Base-by-base conservation (phyloP, 2,113 vertebrate genomes). In the Stegastes partitus region DNA sequence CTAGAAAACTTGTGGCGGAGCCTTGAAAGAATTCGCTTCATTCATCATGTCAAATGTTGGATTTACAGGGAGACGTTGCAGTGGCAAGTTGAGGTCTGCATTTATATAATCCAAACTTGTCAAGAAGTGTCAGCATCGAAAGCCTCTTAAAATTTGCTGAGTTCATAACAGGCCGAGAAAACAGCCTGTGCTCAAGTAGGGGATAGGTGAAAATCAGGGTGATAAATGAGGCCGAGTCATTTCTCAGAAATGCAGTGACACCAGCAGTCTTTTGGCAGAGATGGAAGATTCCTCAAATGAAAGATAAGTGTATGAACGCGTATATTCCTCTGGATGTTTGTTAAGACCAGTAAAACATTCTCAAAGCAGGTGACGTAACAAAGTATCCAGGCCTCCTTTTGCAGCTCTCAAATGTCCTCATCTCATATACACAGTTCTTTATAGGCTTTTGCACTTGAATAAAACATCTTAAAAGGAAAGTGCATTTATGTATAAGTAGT, bases 111-210 rank as follows among this genome's bases (percentile, higher is more conserved):
- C 54, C 49, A 72, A 68, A 77, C 34, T 45, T 61, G 58, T 75
- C 49, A 68, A 15, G 67, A 73, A 74, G 64, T 67, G 78, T 81
- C 63, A 25, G 62, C 23, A 25, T 11, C 65, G 8, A 54, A 49
- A 67, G 61, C 72, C 55, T 71, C 26, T 62, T 73, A 37, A 82
- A 86, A 86, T 68, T 0, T 87, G 86, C 87, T 88, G 83, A 88
- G 79, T 79, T 89, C 79, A 85, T 84, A 42, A 75, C 15, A 84
- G 83, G 85, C 79, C 79, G 21, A 69, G 72, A 47, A 79, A 42
- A 65, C 75, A 71, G 87, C 90, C 87, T 79, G 70, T 1, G 53
- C 79, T 84, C 25, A 73, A 83, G 85, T 84, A 85, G 81, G 85
- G 68, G 68, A 88, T 80, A 83, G 85, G 79, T 82, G 74, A 86